A percentile compares a stretch with the other conserved stretches of the same genome.
These are phyloP conservation scores for Echinarachnius parma DNA, from an alignment of 53 echinoderm and acorn worm genomes.

Conservation along the genomic window DNA sequence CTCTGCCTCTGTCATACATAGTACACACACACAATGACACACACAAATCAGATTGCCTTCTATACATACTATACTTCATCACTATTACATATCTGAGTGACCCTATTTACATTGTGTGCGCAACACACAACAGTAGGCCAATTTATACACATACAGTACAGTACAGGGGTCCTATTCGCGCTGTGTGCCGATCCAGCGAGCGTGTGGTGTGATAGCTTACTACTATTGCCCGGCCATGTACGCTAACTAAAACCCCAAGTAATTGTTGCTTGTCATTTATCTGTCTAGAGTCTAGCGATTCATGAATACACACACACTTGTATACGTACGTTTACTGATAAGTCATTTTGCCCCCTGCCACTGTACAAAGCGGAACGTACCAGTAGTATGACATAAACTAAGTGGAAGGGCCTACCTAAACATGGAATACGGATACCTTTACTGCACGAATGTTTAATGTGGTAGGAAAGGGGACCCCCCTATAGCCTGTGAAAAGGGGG, in stretches of 20 bases:
- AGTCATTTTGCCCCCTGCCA: conserved; percentile 9
- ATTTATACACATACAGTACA: no score
- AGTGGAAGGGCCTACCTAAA: no score
- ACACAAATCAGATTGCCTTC: conserved; percentile 45
- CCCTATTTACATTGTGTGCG: conserved; percentile 48
- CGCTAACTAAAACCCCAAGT: conserved; percentile 47
- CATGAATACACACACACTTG: conserved; percentile 49
- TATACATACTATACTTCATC: no score
- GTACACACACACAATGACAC: conserved; percentile 11
- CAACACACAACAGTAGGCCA: conserved; percentile 47
- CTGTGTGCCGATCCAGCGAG: no score
- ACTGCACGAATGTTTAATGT: no score
- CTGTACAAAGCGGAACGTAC: no score
- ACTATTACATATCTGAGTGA: conserved; percentile 31
- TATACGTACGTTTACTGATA: conserved; percentile 48
- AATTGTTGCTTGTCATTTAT: conserved; percentile 50
- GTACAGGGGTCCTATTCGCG: conserved; percentile 26
- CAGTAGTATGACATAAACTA: no score
- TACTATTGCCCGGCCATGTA: conserved; percentile 39
- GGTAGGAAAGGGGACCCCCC: no score
- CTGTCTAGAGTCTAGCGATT: conserved; percentile 30
- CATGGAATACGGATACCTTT: no score
- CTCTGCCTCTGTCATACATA: no score
- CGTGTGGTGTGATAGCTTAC: conserved; percentile 16
- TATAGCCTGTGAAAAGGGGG: no score